A percentile compares a stretch with the other conserved stretches of the same genome.
These are phyloP conservation scores for Leptinotarsa texana DNA, from an alignment of 1,140 invertebrate species.

Conservation along the genomic window DNA sequence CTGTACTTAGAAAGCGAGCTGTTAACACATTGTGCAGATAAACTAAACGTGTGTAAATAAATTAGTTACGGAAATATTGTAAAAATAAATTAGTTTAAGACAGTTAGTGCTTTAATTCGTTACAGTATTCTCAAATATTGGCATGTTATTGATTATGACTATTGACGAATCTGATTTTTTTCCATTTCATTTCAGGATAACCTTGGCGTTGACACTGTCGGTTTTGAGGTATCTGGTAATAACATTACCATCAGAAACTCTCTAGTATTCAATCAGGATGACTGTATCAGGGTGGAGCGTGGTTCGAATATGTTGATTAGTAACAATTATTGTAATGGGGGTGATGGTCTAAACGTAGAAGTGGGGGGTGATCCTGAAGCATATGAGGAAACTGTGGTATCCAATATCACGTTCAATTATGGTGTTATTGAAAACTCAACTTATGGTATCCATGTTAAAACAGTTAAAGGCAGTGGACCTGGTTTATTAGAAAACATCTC, in stretches of 20 bases:
- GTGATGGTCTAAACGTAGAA: constrained; percentile 4
- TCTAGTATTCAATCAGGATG: constrained; percentile 5
- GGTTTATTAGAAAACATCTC: neutral
- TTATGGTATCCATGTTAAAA: constrained; percentile 5
- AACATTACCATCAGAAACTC: neutral
- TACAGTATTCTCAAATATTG: no score
- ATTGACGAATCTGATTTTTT: no score
- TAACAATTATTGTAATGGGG: neutral
- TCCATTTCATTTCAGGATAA: neutral
- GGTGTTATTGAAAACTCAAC: neutral
- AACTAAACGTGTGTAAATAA: no score
- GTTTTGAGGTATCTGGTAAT: neutral
- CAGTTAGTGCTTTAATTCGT: no score
- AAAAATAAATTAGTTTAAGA: no score
- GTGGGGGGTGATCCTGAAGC: neutral
- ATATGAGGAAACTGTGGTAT: neutral
- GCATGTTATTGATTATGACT: no score
- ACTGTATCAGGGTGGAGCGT: constrained; percentile 3
- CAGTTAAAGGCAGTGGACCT: neutral
- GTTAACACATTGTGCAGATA: no score
- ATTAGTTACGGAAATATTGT: no score
- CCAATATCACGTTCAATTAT: constrained; percentile 8
- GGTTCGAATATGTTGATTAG: constrained; percentile 12
- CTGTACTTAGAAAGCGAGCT: no score
- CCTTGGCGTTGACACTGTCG: constrained; percentile 8